Base-by-base conservation (phyloP, 2,888 invertebrate species). In the Stenodera caucasica region DNA sequence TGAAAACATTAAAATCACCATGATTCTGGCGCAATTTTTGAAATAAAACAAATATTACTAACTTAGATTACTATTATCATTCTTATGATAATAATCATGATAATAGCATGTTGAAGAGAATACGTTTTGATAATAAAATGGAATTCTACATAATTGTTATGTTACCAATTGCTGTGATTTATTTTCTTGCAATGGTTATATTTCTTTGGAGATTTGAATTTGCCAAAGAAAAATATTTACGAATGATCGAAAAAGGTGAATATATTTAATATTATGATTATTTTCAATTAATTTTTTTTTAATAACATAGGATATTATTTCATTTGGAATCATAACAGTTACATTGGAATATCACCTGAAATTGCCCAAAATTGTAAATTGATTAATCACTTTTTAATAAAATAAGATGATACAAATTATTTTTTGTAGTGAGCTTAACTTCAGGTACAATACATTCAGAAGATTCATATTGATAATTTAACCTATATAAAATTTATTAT, bases 181-280 rank as follows among this genome's bases (percentile, higher is more conserved):
- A 63, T 49, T 55, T 58, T 12, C 9, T 56, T 9, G 55, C 53
- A 12, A 63, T 63, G 58, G 1, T 63, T 2, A 49, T 63, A n/a
- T 37, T 63, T n/a, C 32, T 63, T 9, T 40, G 15, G 14, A 26
- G 50, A 1, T 63, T 55, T 33, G 52, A 53, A 26, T 33, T 29
- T 14, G 18, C 52, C 21, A 63, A 58, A 55, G 26, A 33, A 12
- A 33, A 55, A 58, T 60, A 60, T 26, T 29, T 26, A 26, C 49
- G 49, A 55, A 63, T 63, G 63, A 57, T 63, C 40, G 33, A 60
- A 26, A 37, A 60, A 45, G 63, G 63, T 60, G 55, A 29, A 55
- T 32, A 18, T 52, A 33, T 9, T 55, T n/a, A 55, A 45, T 40
- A 14, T 35, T 29, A 40, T 11, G 12, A 18, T 57, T 51, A 51